A percentile compares a stretch with the other conserved stretches of the same genome.
Evolutionary conservation across 35 echinoderm and acorn worm genomes (phyloP).

Genomic region (Diadema setosum): DNA sequence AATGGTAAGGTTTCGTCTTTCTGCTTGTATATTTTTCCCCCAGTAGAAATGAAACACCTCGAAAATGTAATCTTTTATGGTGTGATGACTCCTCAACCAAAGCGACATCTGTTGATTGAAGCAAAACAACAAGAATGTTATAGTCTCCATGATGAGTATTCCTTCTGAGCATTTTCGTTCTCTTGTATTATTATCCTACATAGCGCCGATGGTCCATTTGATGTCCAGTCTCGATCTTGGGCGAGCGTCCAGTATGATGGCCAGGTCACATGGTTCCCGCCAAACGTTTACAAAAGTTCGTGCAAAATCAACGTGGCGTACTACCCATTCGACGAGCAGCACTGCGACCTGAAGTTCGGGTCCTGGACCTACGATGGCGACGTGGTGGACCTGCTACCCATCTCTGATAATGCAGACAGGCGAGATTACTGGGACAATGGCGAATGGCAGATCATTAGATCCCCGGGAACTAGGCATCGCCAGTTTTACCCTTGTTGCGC

Average conservation of each 20-base stretch:
- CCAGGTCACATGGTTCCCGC: slow-evolving; percentile 86
- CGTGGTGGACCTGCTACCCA: slow-evolving; percentile 55
- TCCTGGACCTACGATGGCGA: slow-evolving; percentile 94
- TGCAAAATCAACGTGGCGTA: slow-evolving; percentile 86
- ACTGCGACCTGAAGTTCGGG: slow-evolving; percentile 87
- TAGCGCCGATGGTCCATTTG: slow-evolving; percentile 88
- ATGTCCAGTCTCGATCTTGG: slow-evolving; percentile 63
- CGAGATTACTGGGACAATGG: slow-evolving; percentile 91
- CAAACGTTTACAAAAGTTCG: slow-evolving; percentile 85
- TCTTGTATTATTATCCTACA: not conserved
- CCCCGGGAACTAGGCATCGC: slow-evolving; percentile 35
- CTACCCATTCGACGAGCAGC: slow-evolving; percentile 96
- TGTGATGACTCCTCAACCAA: no score
- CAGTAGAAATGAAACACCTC: no score
- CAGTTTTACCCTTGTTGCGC: slow-evolving; percentile 73
- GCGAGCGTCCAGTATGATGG: slow-evolving; percentile 80
- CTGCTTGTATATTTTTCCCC: no score
- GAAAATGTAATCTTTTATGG: no score
- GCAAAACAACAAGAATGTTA: no score
- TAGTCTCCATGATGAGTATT: no score
- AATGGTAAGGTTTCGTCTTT: no score
- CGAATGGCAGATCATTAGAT: slow-evolving; percentile 66
- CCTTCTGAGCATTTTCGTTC: no score
- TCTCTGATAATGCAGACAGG: slow-evolving; percentile 8
- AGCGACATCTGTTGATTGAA: no score